Base-by-base conservation (phyloP, 2,113 vertebrate genomes). In the Serilophus lunatus region DNA sequence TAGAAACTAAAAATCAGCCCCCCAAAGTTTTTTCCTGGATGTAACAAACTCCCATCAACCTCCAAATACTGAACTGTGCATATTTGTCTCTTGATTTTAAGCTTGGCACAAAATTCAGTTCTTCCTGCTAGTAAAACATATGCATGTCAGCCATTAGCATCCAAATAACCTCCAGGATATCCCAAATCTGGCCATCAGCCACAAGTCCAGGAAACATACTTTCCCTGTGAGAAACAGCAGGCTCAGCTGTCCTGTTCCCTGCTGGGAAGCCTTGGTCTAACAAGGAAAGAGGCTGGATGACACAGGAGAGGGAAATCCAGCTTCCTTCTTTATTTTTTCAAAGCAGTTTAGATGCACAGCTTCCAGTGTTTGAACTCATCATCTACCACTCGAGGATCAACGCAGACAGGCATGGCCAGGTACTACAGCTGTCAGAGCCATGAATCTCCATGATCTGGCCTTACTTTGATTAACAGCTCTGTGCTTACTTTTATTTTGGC, bases 201-300 rank as follows among this genome's bases (percentile, higher is more conserved):
- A 38, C 13, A 61, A 83, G 22, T 28, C 35, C 26, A 59, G 82
- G 66, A 65, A 57, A 74, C 28, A 53, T 22, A 53, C 9, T 42
- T 64, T 4, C 28, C 10, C 18, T 29, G 6, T 42, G 35, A 72
- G 12, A 68, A 92, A 77, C 0, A 7, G 2, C 29, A n/a, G 64
- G 25, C 10, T 36, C 22, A 45, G 64, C 49, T 57, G 7, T 12
- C 0, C 0, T 12, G 4, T 44, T 44, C 40, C 50, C 50, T 38
- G 36, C 10, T 3, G 20, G 51, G 70, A 44, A 86, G 25, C 17
- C 24, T 26, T 68, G 17, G 33, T 56, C n/a, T 76, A 75, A 49
- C 13, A 64, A 71, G 26, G 35, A 54, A 86, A 75, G 10, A 45
- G n/a, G 3, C 10, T 44, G 29, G 7, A 80, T 28, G 24, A 72